These are phyloP conservation scores for Myathropa florea DNA, from an alignment of 2,888 invertebrate genomes.

Conservation along the genomic window DNA sequence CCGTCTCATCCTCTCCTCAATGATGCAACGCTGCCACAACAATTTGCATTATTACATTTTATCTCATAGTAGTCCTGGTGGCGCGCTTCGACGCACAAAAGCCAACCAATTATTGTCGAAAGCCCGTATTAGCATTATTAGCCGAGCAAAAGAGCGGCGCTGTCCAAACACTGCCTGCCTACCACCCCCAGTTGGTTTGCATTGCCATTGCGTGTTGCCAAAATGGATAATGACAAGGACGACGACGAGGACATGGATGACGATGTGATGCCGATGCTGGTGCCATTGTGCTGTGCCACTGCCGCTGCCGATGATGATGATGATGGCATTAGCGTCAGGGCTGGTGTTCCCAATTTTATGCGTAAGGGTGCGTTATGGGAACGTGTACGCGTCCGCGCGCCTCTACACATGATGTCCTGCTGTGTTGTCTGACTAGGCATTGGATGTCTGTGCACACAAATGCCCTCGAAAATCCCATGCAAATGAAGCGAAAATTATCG, in stretches of 20 bases:
- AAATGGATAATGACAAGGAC: slow-evolving; percentile 31
- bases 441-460: background rate
- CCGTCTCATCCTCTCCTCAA: background rate
- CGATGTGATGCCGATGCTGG: background rate
- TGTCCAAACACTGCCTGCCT: too few species aligned
- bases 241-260: slow-evolving; percentile 3
- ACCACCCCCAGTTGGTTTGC: slow-evolving; percentile 21
- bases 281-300: background rate
- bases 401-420: background rate
- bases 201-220: slow-evolving; percentile 25
- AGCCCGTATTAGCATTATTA: slow-evolving; percentile 60
- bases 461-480: slow-evolving; percentile 27
- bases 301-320: background rate
- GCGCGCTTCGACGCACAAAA: slow-evolving; percentile 22
- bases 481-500: slow-evolving; percentile 59
- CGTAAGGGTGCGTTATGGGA: slow-evolving; percentile 10
- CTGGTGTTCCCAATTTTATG: background rate
- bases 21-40: background rate
- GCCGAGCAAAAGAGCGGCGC: slow-evolving; percentile 36
- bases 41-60: slow-evolving; percentile 68
- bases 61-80: slow-evolving; percentile 13
- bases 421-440: background rate
- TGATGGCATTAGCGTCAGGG: background rate
- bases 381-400: too few species aligned
- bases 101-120: slow-evolving; percentile 59